A percentile compares a stretch with the other conserved stretches of the same genome.
phyloP scores from a whole-genome alignment of 2,113 vertebrate genomes.

The Pan troglodytes region NHGRI_mPanTro3-v2.1_pri NC_072404.2:110772001-110772500 shows the following conservation, averaged over 20 bases:
- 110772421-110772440: slow-evolving; percentile 92
- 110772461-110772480: background rate
- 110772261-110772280: slow-evolving; percentile 78
- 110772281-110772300: slow-evolving; percentile 89
- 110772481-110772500: background rate
- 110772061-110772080: background rate
- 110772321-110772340: slow-evolving; percentile 87
- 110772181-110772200: background rate
- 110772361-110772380: slow-evolving; percentile 96
- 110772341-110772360: slow-evolving; percentile 93
- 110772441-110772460: slow-evolving; percentile 78
- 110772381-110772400: slow-evolving; percentile 89
- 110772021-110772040: background rate
- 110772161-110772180: background rate
- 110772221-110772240: background rate
- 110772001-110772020: background rate
- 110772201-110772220: background rate
- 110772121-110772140: background rate
- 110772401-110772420: slow-evolving; percentile 88
- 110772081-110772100: background rate
- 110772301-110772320: slow-evolving; percentile 91
- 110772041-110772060: background rate
- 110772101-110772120: background rate
- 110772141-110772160: background rate
- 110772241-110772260: background rate